Evolutionary conservation across 2,888 invertebrate species (phyloP).

Genomic region (Andrena marginata): DNA sequence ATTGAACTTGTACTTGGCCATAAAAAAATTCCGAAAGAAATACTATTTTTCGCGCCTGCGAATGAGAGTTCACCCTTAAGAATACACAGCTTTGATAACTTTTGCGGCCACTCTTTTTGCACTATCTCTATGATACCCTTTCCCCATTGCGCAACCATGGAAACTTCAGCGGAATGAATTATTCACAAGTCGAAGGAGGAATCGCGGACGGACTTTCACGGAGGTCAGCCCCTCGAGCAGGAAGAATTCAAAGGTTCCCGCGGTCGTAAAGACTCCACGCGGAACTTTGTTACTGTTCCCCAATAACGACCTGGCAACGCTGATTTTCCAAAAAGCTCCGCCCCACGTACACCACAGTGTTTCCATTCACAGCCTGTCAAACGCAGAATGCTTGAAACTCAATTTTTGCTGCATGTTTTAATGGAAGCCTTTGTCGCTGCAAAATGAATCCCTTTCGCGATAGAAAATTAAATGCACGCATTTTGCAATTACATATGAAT

Average conservation of each 20-base stretch:
- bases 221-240: conserved; percentile 9
- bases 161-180: conserved; percentile 41
- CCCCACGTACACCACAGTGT: background rate
- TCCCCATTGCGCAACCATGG: conserved; percentile 1
- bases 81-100: background rate
- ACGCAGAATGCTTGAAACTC: no score
- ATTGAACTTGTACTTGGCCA: no score
- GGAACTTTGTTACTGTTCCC: background rate
- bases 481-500: no score
- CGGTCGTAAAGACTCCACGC: background rate
- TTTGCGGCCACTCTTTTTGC: background rate
- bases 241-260: conserved; percentile 21
- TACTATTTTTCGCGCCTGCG: no score
- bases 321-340: background rate
- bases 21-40: no score
- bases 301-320: background rate
- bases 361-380: no score
- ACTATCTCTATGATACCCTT: background rate
- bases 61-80: no score
- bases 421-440: no score
- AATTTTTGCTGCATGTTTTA: no score
- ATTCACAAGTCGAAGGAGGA: conserved; percentile 52
- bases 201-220: conserved; percentile 29
- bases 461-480: no score
- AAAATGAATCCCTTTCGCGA: no score